Conservation (phyloP, 2,797 vertebrate species). For the Coregonus sp. region DNA sequence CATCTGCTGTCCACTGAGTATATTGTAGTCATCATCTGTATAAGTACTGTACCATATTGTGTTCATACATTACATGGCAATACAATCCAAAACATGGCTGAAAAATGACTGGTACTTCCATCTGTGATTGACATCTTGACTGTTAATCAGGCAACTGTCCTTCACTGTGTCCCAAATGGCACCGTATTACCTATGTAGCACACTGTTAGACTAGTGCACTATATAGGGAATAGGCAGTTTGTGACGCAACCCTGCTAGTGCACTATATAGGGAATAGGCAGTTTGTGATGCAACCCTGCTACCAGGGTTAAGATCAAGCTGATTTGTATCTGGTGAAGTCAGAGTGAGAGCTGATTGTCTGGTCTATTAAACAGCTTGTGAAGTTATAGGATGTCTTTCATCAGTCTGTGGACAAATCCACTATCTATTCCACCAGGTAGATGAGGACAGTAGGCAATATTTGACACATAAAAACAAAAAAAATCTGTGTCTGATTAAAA, state of each 20-base stretch:
- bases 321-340: not conserved
- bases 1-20: not conserved
- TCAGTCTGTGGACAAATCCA: too few relatives aligned
- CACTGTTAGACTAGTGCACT: not conserved
- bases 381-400: too few relatives aligned
- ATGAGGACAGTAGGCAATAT: too few relatives aligned
- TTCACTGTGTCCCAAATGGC: not conserved
- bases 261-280: too few relatives aligned
- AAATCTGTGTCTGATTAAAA: too few relatives aligned
- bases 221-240: too few relatives aligned
- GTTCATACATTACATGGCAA: constrained; percentile 45
- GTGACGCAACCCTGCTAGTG: too few relatives aligned
- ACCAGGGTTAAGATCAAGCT: not conserved
- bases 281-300: too few relatives aligned
- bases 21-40: constrained; percentile 32
- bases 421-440: too few relatives aligned
- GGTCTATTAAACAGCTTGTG: not conserved
- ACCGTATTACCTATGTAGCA: not conserved
- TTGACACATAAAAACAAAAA: too few relatives aligned
- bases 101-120: constrained; percentile 9
- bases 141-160: not conserved
- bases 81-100: constrained; percentile 42
- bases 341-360: not conserved
- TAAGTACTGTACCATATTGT: constrained; percentile 40
- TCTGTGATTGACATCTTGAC: not conserved